A percentile compares a stretch with the other conserved stretches of the same genome.
phyloP scores from a whole-genome alignment of 2,797 vertebrate genomes.

The Muscicapa comitata region DNA sequence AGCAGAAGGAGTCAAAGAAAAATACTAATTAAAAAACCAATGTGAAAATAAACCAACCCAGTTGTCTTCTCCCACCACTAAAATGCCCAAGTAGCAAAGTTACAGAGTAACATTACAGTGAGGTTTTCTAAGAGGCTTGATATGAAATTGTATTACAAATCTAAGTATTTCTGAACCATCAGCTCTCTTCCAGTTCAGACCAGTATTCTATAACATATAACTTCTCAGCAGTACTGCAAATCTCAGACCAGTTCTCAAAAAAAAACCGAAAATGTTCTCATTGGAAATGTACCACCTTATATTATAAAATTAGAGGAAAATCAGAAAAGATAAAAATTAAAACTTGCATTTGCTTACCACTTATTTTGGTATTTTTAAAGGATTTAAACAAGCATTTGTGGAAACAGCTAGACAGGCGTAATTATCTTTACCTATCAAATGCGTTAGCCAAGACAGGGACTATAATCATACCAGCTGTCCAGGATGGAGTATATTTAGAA shows the following conservation, averaged over 20 bases:
- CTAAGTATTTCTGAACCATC: neutral
- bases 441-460: neutral
- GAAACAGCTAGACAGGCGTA: neutral
- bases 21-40: neutral
- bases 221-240: neutral
- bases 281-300: neutral
- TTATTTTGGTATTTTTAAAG: neutral
- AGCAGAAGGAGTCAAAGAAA: neutral
- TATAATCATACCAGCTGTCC: neutral
- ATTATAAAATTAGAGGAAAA: neutral
- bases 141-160: neutral
- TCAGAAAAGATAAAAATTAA: neutral
- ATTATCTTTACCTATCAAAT: neutral
- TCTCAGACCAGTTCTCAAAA: neutral
- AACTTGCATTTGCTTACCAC: neutral
- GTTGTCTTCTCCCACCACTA: neutral
- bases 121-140: neutral
- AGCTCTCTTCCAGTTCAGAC: neutral
- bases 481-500: neutral
- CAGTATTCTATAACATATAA: neutral
- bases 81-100: neutral
- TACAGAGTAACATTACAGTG: neutral
- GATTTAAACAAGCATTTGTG: neutral
- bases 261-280: neutral
- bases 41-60: neutral